Evolutionary conservation across 2,113 vertebrate genomes (phyloP), one percentile per base, ranked within the genome.

Genomic region (Stigmatopora nigra): DNA sequence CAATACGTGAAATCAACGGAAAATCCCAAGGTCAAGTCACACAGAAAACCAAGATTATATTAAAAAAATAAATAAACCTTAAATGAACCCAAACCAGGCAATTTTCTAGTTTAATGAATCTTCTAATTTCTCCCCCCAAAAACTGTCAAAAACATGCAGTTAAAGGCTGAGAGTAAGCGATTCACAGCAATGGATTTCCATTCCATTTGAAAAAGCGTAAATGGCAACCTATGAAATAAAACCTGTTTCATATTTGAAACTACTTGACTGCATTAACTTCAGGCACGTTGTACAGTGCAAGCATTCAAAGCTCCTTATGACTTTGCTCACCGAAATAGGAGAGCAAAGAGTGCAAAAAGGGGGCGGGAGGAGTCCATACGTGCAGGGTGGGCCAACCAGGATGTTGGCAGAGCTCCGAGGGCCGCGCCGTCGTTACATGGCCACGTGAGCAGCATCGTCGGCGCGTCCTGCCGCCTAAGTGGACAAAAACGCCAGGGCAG

Each of bases 401-500:
- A 59, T n/a, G 45, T 52, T 71, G 81, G 78, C 79, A 69, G 74
- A 73, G 13, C 77, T 77, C 73, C 78, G 80, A 84, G 64, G 76
- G 68, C 79, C 79, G 80, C 78, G 77, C 69, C 81, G 85, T 81
- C 68, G 65, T 79, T 84, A 82, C 79, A 66, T 70, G 79, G 78
- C 84, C 84, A 77, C 85, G 86, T 84, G 84, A 82, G 80, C 81
- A 49, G 70, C 53, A 71, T 35, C 52, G 66, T 83, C 80, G 76
- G 77, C 68, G 81, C 79, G 80, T 75, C 81, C 63, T 64, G 61
- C 76, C 65, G 64, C 64, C 70, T 84, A 84, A 88, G 84, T 88
- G 86, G 85, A 86, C 87, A 87, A 85, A 90, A 89, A 87, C 89
- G 88, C 88, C 72, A 88, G 68, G 79, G 78, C 86, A 91, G 89